Conservation (phyloP, 2,888 invertebrate species). For the Agrotis exclamationis region DNA sequence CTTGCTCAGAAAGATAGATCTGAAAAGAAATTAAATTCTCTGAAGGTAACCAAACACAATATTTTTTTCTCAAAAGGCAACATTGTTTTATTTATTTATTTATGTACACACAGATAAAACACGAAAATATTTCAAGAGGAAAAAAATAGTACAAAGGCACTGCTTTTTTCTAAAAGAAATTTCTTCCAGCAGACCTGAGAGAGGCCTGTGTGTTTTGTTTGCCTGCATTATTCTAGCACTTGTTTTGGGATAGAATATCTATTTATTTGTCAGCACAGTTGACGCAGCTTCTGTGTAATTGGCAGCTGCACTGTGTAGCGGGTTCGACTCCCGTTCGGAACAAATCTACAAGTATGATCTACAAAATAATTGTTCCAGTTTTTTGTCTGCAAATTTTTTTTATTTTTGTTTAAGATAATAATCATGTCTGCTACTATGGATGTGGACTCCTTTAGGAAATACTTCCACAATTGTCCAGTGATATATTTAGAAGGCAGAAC, state of each 20-base stretch:
- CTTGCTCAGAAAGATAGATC: conserved; percentile 95
- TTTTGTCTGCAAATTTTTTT: not conserved
- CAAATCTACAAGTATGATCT: too few species aligned
- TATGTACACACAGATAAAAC: too few species aligned
- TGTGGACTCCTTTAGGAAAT: conserved; percentile 97
- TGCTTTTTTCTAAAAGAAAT: too few species aligned
- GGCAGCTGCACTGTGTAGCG: too few species aligned
- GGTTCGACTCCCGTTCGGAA: too few species aligned
- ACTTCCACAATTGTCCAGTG: conserved; percentile 96
- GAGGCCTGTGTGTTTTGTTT: too few species aligned
- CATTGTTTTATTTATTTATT: too few species aligned
- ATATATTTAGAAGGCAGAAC: conserved; percentile 98
- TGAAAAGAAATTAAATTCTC: conserved; percentile 89
- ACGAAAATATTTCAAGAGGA: too few species aligned
- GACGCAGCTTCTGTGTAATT: not conserved
- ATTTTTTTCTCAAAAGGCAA: not conserved
- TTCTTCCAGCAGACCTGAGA: too few species aligned
- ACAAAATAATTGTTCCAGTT: too few species aligned
- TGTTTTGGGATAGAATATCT: not conserved
- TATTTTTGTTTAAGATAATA: conserved; percentile 91
- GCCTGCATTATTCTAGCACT: not conserved
- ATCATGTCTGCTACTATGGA: conserved; percentile 99
- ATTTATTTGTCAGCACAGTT: not conserved
- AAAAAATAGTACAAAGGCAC: too few species aligned
- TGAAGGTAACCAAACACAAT: conserved; percentile 91